Base-by-base conservation (phyloP, 2,113 vertebrate genomes). In the Anas platyrhynchos region DNA sequence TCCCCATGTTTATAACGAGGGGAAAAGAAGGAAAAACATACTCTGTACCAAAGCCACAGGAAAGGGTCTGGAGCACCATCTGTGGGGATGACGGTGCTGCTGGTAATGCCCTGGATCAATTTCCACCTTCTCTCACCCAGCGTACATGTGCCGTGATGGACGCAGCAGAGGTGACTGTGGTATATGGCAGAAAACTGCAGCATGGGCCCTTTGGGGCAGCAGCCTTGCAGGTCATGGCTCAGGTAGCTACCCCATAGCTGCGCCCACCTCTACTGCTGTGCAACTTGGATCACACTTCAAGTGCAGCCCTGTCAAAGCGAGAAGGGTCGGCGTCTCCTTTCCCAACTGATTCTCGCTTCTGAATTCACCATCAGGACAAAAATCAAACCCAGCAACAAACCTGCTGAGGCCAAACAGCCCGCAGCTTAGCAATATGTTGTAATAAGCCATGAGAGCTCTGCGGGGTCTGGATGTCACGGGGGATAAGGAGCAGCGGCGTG, bases 131-230 rank as follows among this genome's bases (percentile, higher is more conserved):
- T 6, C 52, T 55, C 26, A 36, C 11, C 52, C 34, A 6, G 3
- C 1, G 1, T 0, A 1, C 0, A 1, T 7, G 10, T 38, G 34
- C 25, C n/a, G 18, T 1, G 4, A 44, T 17, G 52, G 54, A 56
- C 9, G 43, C 9, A 43, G 44, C 26, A 29, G 44, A 32, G 61
- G 31, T 13, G 32, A 34, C 14, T 2, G 0, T 2, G 48, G 31
- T 27, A 14, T 4, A 55, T 56, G 29, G 27, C 50, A 67, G 32
- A 43, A 73, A 32, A 20, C 10, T 9, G 52, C 50, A 31, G 32
- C 15, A 0, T 1, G 43, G n/a, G 65, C 22, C 44, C 27, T 61
- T 22, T 0, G 9, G 82, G 17, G 8, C 3, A 29, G 52, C 38
- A 76, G 50, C 31, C 48, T 9, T 3, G 2, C 74, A 41, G 66